A percentile compares a stretch with the other conserved stretches of the same genome.
phyloP scores from a whole-genome alignment of 1,140 invertebrate genomes.

The Hycleus phaleratus region DNA sequence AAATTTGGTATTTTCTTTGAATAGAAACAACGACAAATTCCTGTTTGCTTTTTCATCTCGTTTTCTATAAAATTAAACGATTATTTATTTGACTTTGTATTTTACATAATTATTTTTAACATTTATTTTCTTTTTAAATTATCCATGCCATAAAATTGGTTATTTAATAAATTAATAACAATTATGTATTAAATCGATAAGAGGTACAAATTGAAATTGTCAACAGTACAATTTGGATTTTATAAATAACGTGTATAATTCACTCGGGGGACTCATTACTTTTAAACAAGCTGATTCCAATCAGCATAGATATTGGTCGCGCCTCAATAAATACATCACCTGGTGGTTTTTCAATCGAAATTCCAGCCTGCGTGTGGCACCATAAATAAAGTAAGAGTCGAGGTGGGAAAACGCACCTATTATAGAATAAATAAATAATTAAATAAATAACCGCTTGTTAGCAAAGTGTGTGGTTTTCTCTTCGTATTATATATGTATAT shows the following conservation, averaged over 20 bases:
- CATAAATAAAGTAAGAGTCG: conserved; percentile 38
- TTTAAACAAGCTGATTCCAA: conserved; percentile 29
- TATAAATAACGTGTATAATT: background rate
- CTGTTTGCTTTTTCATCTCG: too few relatives aligned
- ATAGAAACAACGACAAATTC: too few relatives aligned
- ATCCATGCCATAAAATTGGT: background rate
- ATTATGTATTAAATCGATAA: too few relatives aligned
- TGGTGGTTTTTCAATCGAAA: conserved; percentile 36
- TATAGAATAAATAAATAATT: conserved; percentile 44
- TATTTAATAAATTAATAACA: background rate
- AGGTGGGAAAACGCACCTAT: conserved; percentile 42
- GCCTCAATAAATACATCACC: conserved; percentile 36
- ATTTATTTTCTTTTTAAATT: too few relatives aligned
- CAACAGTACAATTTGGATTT: background rate
- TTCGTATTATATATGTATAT: background rate
- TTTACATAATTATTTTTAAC: too few relatives aligned
- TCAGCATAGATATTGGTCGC: conserved; percentile 38
- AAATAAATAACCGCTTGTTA: conserved; percentile 43
- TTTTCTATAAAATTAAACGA: too few relatives aligned
- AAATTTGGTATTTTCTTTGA: too few relatives aligned
- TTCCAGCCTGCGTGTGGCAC: conserved; percentile 38
- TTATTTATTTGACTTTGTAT: too few relatives aligned
- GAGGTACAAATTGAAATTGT: conserved; percentile 8
- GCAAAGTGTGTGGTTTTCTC: conserved; percentile 38
- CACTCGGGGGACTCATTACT: conserved; percentile 16